Evolutionary conservation across 2,888 invertebrate genomes (phyloP).

Genomic region (Tryphoninae sp.): DNA sequence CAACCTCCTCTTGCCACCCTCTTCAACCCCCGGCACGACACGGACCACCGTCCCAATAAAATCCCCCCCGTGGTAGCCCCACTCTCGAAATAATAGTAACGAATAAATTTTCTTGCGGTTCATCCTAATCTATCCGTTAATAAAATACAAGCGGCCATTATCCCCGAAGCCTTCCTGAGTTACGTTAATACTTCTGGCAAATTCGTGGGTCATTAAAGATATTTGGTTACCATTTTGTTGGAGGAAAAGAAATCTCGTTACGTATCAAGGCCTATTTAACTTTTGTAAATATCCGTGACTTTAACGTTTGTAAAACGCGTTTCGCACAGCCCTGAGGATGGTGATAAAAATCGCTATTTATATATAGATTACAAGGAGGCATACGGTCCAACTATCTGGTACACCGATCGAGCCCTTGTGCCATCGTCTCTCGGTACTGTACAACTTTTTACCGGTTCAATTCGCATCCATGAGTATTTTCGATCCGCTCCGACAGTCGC

Average conservation of each 20-base stretch:
- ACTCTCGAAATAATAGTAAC: constrained; percentile 49
- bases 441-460: constrained; percentile 2
- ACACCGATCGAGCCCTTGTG: constrained; percentile 14
- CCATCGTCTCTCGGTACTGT: not conserved
- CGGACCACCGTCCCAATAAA: constrained; percentile 27
- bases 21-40: constrained; percentile 14
- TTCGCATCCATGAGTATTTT: constrained; percentile 13
- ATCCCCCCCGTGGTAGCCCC: constrained; percentile 18
- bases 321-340: not conserved
- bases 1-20: constrained; percentile 33
- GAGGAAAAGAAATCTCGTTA: not conserved
- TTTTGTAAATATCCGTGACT: not conserved
- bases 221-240: not conserved
- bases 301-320: not conserved
- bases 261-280: too few species aligned
- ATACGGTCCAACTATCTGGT: constrained; percentile 23
- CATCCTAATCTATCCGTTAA: constrained; percentile 47
- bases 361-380: not conserved
- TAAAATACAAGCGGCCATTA: constrained; percentile 57
- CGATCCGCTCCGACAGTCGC: constrained; percentile 5
- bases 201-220: constrained; percentile 35
- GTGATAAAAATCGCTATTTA: not conserved
- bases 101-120: constrained; percentile 44
- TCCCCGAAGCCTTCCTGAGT: constrained; percentile 18
- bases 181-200: constrained; percentile 20